Evolutionary conservation across 2,888 invertebrate species (phyloP).

Genomic region (Patella depressa): DNA sequence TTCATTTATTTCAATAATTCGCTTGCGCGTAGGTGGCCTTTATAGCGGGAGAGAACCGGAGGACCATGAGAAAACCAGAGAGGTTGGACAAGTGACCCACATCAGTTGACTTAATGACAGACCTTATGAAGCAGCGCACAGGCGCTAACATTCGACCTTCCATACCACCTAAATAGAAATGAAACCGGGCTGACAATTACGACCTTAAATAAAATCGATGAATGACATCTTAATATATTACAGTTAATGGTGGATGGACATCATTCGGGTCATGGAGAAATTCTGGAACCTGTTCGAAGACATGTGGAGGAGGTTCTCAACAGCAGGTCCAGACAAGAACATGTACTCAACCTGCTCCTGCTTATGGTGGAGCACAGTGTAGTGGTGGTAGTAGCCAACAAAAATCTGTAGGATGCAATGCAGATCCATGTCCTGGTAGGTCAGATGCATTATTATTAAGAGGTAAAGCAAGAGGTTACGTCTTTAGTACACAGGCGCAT

Average conservation of each 20-base stretch:
- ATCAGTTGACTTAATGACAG: no score
- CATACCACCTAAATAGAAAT: no score
- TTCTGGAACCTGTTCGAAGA: slow-evolving; percentile 7
- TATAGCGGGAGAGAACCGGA: no score
- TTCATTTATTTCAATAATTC: no score
- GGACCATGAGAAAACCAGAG: no score
- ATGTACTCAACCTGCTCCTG: slow-evolving; percentile 12
- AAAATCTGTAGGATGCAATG: not conserved
- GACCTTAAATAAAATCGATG: not conserved
- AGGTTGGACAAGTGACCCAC: no score
- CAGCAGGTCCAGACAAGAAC: slow-evolving; percentile 1
- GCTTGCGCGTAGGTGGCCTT: no score
- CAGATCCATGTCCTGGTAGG: not conserved
- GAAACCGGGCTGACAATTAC: no score
- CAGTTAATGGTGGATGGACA: not conserved
- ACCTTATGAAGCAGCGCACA: no score
- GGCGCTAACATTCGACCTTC: no score
- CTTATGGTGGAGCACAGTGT: slow-evolving; percentile 13
- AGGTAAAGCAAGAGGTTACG: no score
- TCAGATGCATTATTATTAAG: not conserved
- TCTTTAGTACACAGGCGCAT: no score
- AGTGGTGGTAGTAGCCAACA: not conserved
- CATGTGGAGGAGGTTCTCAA: slow-evolving; percentile 12
- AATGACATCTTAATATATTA: not conserved
- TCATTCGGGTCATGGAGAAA: slow-evolving; percentile 14